Evolutionary conservation across 1,140 invertebrate species (phyloP).

Genomic region (Hyposmocoma kahamanoa): DNA sequence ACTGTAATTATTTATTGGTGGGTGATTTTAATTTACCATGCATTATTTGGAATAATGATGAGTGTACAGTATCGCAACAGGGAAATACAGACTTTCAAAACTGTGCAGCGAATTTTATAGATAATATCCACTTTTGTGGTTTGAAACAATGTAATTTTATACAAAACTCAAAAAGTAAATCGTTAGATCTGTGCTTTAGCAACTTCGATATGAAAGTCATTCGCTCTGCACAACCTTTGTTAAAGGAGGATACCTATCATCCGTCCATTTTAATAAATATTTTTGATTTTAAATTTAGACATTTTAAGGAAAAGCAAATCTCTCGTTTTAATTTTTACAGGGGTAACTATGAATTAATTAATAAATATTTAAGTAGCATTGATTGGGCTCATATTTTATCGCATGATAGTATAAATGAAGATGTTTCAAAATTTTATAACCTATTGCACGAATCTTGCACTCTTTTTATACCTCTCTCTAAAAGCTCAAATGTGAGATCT

Average conservation of each 20-base stretch:
- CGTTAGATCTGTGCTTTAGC: background rate
- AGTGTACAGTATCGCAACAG: too few relatives aligned
- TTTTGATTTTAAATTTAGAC: background rate
- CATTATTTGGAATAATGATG: background rate
- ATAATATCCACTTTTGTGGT: background rate
- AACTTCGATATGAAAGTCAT: too few relatives aligned
- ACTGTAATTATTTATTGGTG: background rate
- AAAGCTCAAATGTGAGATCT: background rate
- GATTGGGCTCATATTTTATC: background rate
- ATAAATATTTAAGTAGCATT: background rate
- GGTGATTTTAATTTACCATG: background rate
- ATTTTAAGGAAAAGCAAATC: background rate
- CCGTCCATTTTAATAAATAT: background rate
- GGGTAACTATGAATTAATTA: background rate
- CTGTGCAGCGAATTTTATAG: too few relatives aligned
- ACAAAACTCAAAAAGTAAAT: background rate
- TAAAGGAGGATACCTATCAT: too few relatives aligned
- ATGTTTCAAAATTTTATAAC: background rate
- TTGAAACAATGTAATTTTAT: background rate
- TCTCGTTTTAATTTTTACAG: background rate
- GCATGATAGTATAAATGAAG: background rate
- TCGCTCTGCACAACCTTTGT: too few relatives aligned
- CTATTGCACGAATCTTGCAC: background rate
- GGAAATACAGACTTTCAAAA: too few relatives aligned
- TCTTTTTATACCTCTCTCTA: background rate